Base-by-base conservation (phyloP, 2,113 vertebrate species). In the Petroica traversi region DNA sequence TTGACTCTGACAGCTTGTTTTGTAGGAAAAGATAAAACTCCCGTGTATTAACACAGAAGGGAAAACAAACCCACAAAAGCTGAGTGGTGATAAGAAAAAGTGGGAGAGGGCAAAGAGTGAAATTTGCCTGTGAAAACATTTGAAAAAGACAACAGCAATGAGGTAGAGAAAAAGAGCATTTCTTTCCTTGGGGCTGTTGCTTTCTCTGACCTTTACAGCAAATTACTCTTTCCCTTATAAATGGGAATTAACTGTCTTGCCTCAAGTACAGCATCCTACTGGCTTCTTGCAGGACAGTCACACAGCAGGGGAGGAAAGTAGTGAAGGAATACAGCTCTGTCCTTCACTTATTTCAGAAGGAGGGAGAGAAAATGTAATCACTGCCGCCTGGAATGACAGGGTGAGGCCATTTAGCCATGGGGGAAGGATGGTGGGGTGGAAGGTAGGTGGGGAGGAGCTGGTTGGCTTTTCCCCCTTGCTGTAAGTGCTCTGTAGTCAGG, bases 121-220 rank as follows among this genome's bases (percentile, higher is more conserved):
- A 31, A 84, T 19, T 64, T 28, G 36, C 31, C 43, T 55, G 25
- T 88, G 59, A 61, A 46, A 26, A n/a, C 14, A 67, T 72, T 75
- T 93, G 61, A 11, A 84, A 83, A 88, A 94, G 40, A 31, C 40
- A 72, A 48, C 46, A 67, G 58, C 34, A 68, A 31, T 10, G 28
- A 80, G 23, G 22, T 45, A 91, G 49, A 67, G n/a, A 79, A 91
- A 86, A 73, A 16, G 26, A 78, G 14, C 19, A 18, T 59, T 83
- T 80, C 28, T 71, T 78, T 75, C 33, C 31, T 72, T 69, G 29
- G n/a, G 61, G 33, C n/a, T 77, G 14, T 66, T 89, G 58, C 41
- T 76, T 86, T 91, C 76, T 94, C 52, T 92, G 77, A 86, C 69
- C 85, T 92, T 91, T 12, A 18, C 40, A 79, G 54, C 54, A 85